A percentile compares a stretch with the other conserved stretches of the same genome.
These are phyloP conservation scores for Scrobipalpa atriplicella DNA, from an alignment of 2,888 invertebrate species.

Conservation along the genomic window DNA sequence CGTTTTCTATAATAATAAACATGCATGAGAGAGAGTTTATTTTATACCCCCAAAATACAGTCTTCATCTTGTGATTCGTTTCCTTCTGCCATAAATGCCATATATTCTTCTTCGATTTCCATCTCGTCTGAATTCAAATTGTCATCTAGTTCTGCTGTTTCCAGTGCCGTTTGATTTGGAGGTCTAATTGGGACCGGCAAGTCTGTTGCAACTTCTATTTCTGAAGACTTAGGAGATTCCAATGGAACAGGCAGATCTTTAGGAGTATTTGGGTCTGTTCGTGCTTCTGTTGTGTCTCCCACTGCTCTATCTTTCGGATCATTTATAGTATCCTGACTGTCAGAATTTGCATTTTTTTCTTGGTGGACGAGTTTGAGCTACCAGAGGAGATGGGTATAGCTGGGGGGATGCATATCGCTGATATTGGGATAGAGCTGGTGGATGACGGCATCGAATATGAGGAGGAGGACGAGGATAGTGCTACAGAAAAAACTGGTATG, in stretches of 20 bases:
- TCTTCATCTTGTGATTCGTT: slow-evolving; percentile 34
- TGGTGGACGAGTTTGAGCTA: slow-evolving; percentile 21
- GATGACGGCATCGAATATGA: slow-evolving; percentile 59
- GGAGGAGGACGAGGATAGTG: slow-evolving; percentile 46
- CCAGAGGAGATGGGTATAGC: slow-evolving; percentile 22
- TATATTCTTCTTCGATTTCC: slow-evolving; percentile 12
- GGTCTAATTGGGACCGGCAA: too few species aligned
- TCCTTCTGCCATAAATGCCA: slow-evolving; percentile 8
- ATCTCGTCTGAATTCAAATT: slow-evolving; percentile 1
- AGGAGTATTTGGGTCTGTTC: too few species aligned
- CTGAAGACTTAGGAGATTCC: neutral
- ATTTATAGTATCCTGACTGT: neutral
- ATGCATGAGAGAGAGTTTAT: neutral
- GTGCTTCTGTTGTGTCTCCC: neutral
- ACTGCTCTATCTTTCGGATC: neutral
- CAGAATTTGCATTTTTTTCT: neutral
- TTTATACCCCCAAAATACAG: slow-evolving; percentile 37
- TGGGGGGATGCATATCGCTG: slow-evolving; percentile 13
- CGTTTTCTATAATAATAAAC: neutral
- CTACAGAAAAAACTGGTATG: neutral
- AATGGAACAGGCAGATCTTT: too few species aligned
- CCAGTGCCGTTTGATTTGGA: neutral
- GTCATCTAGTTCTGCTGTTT: neutral
- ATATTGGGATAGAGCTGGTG: slow-evolving; percentile 45
- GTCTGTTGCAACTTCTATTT: neutral